These are phyloP conservation scores for Pseudococcus jackbeardsleyi DNA, from an alignment of 2,888 invertebrate species.

Conservation along the genomic window DNA sequence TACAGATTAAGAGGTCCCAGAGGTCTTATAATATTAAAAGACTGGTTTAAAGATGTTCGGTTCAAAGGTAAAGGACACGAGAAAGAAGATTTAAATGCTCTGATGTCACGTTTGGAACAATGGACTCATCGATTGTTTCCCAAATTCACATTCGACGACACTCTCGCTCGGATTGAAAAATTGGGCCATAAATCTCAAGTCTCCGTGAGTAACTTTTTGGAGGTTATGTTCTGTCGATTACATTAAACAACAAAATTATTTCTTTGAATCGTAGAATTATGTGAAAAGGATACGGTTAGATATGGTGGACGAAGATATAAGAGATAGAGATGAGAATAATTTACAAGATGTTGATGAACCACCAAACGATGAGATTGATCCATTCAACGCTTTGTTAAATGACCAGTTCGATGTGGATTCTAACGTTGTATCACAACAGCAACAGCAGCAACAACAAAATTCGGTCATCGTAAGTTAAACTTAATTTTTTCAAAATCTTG, in stretches of 20 bases:
- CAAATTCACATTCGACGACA: constrained; percentile 88
- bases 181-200: constrained; percentile 86
- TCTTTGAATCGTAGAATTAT: constrained; percentile 18
- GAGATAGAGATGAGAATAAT: constrained; percentile 72
- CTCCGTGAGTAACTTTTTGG: constrained; percentile 73
- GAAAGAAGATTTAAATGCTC: constrained; percentile 82
- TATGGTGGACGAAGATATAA: constrained; percentile 71
- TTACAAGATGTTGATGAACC: constrained; percentile 69
- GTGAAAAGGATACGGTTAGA: constrained; percentile 74
- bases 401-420: background rate
- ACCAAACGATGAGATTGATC: constrained; percentile 66
- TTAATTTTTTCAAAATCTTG: too few species aligned
- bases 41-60: constrained; percentile 84
- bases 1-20: constrained; percentile 79
- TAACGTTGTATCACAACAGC: background rate
- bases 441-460: background rate
- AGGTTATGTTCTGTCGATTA: background rate
- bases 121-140: constrained; percentile 96
- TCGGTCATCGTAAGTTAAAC: background rate
- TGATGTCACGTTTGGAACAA: constrained; percentile 88
- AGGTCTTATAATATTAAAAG: constrained; percentile 85
- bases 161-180: constrained; percentile 82
- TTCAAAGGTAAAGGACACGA: constrained; percentile 88
- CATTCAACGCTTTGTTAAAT: constrained; percentile 66
- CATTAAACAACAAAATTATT: background rate